Evolutionary conservation across 2,797 vertebrate genomes (phyloP), one percentile per base, ranked within the genome.

Genomic region (Delichon dasypus): DNA sequence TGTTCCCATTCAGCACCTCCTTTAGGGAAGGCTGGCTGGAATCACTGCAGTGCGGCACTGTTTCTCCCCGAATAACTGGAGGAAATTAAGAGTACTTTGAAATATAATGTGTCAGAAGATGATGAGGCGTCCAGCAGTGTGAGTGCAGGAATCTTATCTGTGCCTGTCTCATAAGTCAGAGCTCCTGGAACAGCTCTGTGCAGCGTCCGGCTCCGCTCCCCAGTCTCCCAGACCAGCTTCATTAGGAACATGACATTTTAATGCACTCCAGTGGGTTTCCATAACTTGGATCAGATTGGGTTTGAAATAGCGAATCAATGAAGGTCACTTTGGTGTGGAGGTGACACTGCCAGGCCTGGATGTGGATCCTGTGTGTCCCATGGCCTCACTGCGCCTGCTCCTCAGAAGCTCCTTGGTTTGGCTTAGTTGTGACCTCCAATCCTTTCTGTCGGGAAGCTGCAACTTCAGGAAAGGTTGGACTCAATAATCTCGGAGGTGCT

Each of bases 401-500:
- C 62, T 38, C 58, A 61, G 57, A 17, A 62, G 10, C 29, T 61
- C 66, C 50, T 68, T 36, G 10, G 6, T 57, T 77, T 50, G 54
- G 48, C 2, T 58, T 26, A 25, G 22, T 25, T 44, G 7, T 1
- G 47, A 81, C 14, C 48, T 51, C 30, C 36, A 54, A 4, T 54
- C 10, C 7, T 55, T 74, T 71, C 38, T 25, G 16, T 51, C 1
- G 2, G 38, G 40, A 85, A 66, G 20, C n/a, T 65, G 25, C 51
- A 62, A 5, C 44, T 45, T 58, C 22, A 40, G 60, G 48, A 64
- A 10, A 26, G 29, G 3, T 18, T 57, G 32, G 57, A 30, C n/a
- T 70, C 0, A 0, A 4, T 64, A 34, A 76, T 42, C 32, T 57
- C 1, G 0, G n/a, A 29, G 20, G 3, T 38, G 10, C 38, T 64